phyloP scores from a whole-genome alignment of 1,140 invertebrate species.

The Elymnias hypermnestra region DNA sequence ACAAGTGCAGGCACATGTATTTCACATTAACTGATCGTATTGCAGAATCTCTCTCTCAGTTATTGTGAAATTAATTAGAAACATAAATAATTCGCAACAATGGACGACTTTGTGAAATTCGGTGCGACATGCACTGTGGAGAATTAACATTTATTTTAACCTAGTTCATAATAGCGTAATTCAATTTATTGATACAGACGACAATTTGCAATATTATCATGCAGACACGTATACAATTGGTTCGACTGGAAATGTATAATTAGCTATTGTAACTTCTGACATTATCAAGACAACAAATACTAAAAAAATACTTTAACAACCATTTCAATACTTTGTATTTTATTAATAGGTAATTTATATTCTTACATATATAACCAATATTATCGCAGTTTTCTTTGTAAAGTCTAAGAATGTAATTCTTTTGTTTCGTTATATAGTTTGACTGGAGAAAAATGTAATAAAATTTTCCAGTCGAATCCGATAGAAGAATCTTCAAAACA shows the following conservation, averaged over 20 bases:
- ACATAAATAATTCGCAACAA: conserved; percentile 51
- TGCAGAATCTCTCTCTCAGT: conserved; percentile 17
- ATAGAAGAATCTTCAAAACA: conserved; percentile 25
- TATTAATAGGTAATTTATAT: too few species aligned
- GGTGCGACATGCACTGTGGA: conserved; percentile 72
- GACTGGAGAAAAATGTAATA: conserved; percentile 33
- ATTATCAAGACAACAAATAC: too few species aligned
- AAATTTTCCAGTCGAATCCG: conserved; percentile 26
- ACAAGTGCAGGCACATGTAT: conserved; percentile 60
- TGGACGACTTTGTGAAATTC: conserved; percentile 56
- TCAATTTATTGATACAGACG: conserved; percentile 11
- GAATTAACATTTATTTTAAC: conserved; percentile 38
- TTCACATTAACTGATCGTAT: conserved; percentile 44
- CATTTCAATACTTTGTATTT: too few species aligned
- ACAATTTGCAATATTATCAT: conserved; percentile 26
- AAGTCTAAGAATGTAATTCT: too few species aligned
- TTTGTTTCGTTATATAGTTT: too few species aligned
- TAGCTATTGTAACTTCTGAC: too few species aligned
- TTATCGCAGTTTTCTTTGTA: too few species aligned
- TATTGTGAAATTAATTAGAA: conserved; percentile 44
- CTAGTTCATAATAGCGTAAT: conserved; percentile 15
- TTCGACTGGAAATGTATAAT: conserved; percentile 40
- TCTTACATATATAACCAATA: too few species aligned
- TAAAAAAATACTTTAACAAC: too few species aligned
- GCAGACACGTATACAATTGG: conserved; percentile 31